A percentile compares a stretch with the other conserved stretches of the same genome.
These are phyloP conservation scores for Hystrix brachyura DNA, from an alignment of 2,113 vertebrate genomes.

Conservation along the genomic window DNA sequence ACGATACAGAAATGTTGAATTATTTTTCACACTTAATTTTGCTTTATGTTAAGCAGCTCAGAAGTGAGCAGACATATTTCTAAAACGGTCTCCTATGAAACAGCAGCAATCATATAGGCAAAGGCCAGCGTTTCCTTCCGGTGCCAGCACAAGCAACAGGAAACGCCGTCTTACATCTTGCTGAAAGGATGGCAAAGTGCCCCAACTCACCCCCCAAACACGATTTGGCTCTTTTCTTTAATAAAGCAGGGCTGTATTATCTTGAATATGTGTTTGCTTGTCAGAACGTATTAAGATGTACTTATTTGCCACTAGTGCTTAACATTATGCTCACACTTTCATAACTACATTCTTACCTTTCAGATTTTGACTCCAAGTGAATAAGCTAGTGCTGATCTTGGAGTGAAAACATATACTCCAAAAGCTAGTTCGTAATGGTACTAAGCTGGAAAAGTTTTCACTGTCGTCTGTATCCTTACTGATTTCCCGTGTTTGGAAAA, in stretches of 20 bases:
- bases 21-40: too few species aligned
- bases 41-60: constrained; percentile 87
- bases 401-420: constrained; percentile 78
- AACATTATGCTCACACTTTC: constrained; percentile 87
- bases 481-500: constrained; percentile 11
- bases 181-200: constrained; percentile 50
- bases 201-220: background rate
- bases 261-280: constrained; percentile 83
- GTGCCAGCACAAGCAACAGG: constrained; percentile 53
- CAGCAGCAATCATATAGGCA: constrained; percentile 80
- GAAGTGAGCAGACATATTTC: constrained; percentile 86
- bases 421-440: constrained; percentile 78
- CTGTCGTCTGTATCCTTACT: constrained; percentile 58
- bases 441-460: constrained; percentile 69
- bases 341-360: constrained; percentile 75
- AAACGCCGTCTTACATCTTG: background rate
- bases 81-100: constrained; percentile 80
- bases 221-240: constrained; percentile 71
- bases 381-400: constrained; percentile 70
- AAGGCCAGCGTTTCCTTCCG: constrained; percentile 83
- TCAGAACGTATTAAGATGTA: constrained; percentile 85
- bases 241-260: constrained; percentile 80
- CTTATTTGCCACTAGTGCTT: constrained; percentile 89
- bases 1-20: too few species aligned
- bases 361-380: constrained; percentile 77